Evolutionary conservation across 2,113 vertebrate genomes (phyloP), one percentile per base, ranked within the genome.

Genomic region (Python bivittatus): DNA sequence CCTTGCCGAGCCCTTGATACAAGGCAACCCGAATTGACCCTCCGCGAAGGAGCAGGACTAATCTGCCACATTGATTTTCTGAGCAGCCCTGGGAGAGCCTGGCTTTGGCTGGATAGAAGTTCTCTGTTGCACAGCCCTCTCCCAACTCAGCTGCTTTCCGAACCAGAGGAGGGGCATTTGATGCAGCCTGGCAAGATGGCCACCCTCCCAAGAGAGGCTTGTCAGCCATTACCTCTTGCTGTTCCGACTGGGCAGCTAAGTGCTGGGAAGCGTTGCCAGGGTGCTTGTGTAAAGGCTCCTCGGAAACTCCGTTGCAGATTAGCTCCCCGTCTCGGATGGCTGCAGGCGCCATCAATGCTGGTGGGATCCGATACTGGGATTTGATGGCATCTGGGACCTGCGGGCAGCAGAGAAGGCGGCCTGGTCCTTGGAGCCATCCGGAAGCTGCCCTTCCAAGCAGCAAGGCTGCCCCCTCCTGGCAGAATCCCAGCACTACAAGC

Each of bases 351-450:
- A 99, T 97, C 93, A 98, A 97, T 58, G 98, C 95, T 84, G 99
- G 99, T 79, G 99, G 99, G 94, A 98, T 98, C 96, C 98, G 98
- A 97, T 99, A 99, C 84, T 99, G 99, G 93, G 98, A 99, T 97
- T 99, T 99, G 94, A 99, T 99, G 95, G 99, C 98, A 97, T 99
- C 98, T 33, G 99, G 99, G 97, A 99, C 99, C 99, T 99, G 96
- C 68, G 92, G 95, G 0, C 94, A 7, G 91, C 29, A 22, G 56
- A 56, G n/a, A 12, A 25, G 27, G 5, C 3, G 42, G 48, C 11
- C 48, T 48, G 48, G 48, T 48, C 3, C 48, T 48, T 33, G 22
- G 38, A 22, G 54, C 12, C n/a, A 12, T 13, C 52, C 15, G 5
- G 15, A 33, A 7, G 61, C 15, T 3, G 52, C 8, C 52, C 13